phyloP scores from a whole-genome alignment of 2,113 vertebrate genomes.

The Diglossa brunneiventris region DNA sequence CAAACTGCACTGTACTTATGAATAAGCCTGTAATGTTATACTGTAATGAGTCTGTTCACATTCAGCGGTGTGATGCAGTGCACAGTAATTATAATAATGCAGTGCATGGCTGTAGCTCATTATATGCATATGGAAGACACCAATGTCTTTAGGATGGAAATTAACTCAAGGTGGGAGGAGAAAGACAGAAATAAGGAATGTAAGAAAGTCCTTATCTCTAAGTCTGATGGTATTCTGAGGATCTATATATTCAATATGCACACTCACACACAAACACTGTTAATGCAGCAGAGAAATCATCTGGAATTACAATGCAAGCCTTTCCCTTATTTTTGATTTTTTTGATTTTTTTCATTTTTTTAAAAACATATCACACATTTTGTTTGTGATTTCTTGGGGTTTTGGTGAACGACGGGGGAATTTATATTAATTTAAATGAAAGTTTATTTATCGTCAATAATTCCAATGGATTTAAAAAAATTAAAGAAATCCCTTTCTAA shows the following conservation, averaged over 20 bases:
- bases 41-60: constrained; percentile 33
- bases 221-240: constrained; percentile 63
- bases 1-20: constrained; percentile 19
- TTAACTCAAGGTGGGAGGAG: constrained; percentile 7
- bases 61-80: constrained; percentile 31
- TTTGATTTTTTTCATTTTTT: too few relatives aligned
- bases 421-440: not conserved
- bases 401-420: not conserved
- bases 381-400: not conserved
- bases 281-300: constrained; percentile 8
- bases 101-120: constrained; percentile 13
- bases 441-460: not conserved
- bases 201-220: constrained; percentile 61
- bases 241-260: not conserved
- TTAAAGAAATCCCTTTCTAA: not conserved
- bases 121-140: constrained; percentile 34
- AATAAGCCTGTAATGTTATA: constrained; percentile 47
- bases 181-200: constrained; percentile 20
- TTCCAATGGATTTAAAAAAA: not conserved
- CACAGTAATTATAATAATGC: constrained; percentile 3
- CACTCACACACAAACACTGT: not conserved
- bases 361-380: not conserved
- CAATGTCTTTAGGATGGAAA: constrained; percentile 35
- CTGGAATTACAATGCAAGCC: not conserved
- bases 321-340: not conserved